Base-by-base conservation (phyloP, 2,888 invertebrate genomes). In the Volucella inflata region DNA sequence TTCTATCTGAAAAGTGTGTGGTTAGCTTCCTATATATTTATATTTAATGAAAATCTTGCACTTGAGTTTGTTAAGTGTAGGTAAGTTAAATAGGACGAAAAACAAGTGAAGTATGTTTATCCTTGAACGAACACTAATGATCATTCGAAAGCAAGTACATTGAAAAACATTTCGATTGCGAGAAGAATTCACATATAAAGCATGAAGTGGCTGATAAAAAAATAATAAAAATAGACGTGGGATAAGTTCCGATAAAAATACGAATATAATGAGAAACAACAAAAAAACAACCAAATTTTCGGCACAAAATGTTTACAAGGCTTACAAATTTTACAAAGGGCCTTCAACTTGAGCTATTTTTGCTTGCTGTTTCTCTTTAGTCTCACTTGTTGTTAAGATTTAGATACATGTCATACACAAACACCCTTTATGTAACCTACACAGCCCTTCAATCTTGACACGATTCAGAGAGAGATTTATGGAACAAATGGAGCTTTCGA, bases 41-140 rank as follows among this genome's bases (percentile, higher is more conserved):
- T 10, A 9, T 59, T 36, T 16, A 17, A 16, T 40, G 48, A 44
- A 53, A 48, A 16, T 42, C 55, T 68, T 65, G 75, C 60, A 67
- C 53, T 68, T 68, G 62, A 60, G 50, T 38, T 62, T 68, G 11
- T 6, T 30, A 6, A 30, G 30, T 30, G 12, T 8, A 16, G 44
- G 21, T 44, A 21, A 16, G n/a, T 3, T 2, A n/a, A 21, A 6
- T 53, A 3, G 17, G 1, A 4, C 12, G 11, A 42, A 6, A 40
- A 55, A 10, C 11, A 65, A 8, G 40, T 8, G 17, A 42, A 6
- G 6, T 40, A n/a, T n/a, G n/a, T n/a, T n/a, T n/a, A 71, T 48
- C 77, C 70, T 70, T 55, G 68, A 44, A 44, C 3, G 14, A n/a
- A 12, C 10, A 42, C 11, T 21, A n/a, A 12, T 51, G 59, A 21